phyloP scores from a whole-genome alignment of 2,888 invertebrate genomes.

The Drosophila paracracens region DNA sequence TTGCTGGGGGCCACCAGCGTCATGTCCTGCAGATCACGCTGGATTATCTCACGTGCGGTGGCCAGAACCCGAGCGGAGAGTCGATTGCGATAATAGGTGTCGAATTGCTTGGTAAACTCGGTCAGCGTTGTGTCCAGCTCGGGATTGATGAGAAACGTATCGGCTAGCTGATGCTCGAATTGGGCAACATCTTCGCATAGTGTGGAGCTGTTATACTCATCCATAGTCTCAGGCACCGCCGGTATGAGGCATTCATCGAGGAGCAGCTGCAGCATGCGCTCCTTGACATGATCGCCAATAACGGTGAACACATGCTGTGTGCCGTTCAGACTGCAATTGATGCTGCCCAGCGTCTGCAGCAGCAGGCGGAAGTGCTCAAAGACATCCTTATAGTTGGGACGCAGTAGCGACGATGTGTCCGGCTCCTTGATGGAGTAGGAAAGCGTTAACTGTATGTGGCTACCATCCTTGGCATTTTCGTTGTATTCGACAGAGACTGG shows the following conservation, averaged over 20 bases:
- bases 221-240: slow-evolving; percentile 91
- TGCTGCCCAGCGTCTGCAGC: slow-evolving; percentile 76
- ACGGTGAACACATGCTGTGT: slow-evolving; percentile 82
- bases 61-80: slow-evolving; percentile 90
- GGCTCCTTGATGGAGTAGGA: slow-evolving; percentile 82
- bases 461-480: slow-evolving; percentile 65
- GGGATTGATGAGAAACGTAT: slow-evolving; percentile 86
- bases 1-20: slow-evolving; percentile 86
- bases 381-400: slow-evolving; percentile 83
- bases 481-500: slow-evolving; percentile 82
- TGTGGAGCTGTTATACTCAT: slow-evolving; percentile 89
- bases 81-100: slow-evolving; percentile 91
- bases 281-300: slow-evolving; percentile 87
- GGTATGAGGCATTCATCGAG: slow-evolving; percentile 90
- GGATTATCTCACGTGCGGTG: slow-evolving; percentile 90
- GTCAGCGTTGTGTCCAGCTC: slow-evolving; percentile 87
- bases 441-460: slow-evolving; percentile 74
- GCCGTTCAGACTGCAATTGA: slow-evolving; percentile 81
- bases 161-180: slow-evolving; percentile 88
- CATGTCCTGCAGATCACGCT: slow-evolving; percentile 92
- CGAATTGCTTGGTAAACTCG: slow-evolving; percentile 90
- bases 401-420: slow-evolving; percentile 55
- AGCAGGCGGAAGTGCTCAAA: slow-evolving; percentile 78
- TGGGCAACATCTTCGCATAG: slow-evolving; percentile 88
- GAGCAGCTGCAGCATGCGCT: slow-evolving; percentile 88